These are phyloP conservation scores for Setipinna tenuifilis DNA, from an alignment of 2,797 vertebrate genomes.

Conservation along the genomic window DNA sequence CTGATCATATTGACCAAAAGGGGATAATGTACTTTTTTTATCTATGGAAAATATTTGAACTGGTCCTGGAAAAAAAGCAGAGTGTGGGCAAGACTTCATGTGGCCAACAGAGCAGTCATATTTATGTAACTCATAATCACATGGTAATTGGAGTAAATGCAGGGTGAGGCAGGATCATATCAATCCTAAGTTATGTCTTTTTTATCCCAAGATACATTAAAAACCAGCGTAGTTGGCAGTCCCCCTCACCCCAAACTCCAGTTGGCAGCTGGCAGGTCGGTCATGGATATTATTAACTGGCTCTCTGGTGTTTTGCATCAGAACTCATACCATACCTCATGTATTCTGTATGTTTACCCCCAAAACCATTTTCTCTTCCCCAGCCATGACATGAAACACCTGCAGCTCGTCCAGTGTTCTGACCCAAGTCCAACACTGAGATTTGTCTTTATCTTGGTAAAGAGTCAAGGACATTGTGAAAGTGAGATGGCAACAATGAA, in stretches of 20 bases:
- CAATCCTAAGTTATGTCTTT: background rate
- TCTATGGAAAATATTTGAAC: background rate
- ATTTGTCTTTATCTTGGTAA: slow-evolving; percentile 56
- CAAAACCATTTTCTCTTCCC: slow-evolving; percentile 63
- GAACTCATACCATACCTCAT: slow-evolving; percentile 51
- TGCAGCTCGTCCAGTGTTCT: slow-evolving; percentile 57
- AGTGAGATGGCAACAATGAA: slow-evolving; percentile 48
- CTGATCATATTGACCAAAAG: background rate
- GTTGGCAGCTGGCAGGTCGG: background rate
- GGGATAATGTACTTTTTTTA: background rate
- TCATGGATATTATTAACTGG: background rate
- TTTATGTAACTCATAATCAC: background rate
- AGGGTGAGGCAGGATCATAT: slow-evolving; percentile 6
- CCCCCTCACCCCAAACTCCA: background rate
- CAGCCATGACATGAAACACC: slow-evolving; percentile 66
- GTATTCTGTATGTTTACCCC: slow-evolving; percentile 61
- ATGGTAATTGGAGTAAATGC: background rate
- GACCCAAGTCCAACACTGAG: slow-evolving; percentile 62
- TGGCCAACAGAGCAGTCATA: background rate
- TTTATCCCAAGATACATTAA: background rate
- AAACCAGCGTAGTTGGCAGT: background rate
- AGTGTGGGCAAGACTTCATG: background rate
- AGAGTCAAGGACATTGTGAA: slow-evolving; percentile 53
- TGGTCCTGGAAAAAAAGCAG: background rate
- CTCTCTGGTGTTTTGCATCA: slow-evolving; percentile 5